Evolutionary conservation across 1,140 invertebrate species (phyloP).

Genomic region (Proctacanthus coquilletti): DNA sequence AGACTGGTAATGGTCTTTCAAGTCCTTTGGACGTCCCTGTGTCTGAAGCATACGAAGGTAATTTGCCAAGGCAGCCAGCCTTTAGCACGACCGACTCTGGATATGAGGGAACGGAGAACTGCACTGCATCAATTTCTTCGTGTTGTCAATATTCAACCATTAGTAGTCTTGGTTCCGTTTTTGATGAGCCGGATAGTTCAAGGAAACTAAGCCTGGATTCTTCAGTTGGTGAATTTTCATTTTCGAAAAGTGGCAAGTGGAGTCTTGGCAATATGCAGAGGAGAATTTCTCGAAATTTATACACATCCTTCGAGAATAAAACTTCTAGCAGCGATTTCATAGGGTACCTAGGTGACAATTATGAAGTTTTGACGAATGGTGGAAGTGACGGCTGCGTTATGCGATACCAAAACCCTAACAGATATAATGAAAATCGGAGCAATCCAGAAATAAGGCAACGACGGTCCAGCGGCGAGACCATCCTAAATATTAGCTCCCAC

Average conservation of each 20-base stretch:
- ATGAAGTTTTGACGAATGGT: constrained; percentile 9
- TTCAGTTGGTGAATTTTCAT: no score
- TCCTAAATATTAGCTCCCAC: no score
- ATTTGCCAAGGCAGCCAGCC: no score
- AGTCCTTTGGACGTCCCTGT: constrained; percentile 25
- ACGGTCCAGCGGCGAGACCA: constrained; percentile 7
- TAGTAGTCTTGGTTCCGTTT: constrained; percentile 26
- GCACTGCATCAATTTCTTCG: constrained; percentile 12
- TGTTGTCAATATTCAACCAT: constrained; percentile 25
- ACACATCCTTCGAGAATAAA: constrained; percentile 28
- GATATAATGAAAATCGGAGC: constrained; percentile 24
- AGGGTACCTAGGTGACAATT: constrained; percentile 26
- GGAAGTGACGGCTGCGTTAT: constrained; percentile 24
- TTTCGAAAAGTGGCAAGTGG: constrained; percentile 12
- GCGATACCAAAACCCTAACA: constrained; percentile 18
- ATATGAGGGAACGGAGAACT: constrained; percentile 22
- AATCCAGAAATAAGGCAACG: constrained; percentile 26
- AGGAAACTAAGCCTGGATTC: constrained; percentile 25
- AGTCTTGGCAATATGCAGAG: constrained; percentile 26
- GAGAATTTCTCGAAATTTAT: constrained; percentile 26
- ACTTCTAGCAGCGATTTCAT: constrained; percentile 26
- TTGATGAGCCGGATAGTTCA: constrained; percentile 20
- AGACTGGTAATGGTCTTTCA: constrained; percentile 4
- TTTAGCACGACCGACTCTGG: constrained; percentile 30
- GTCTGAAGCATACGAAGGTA: no score